Evolutionary conservation across 2,113 vertebrate species (phyloP), one percentile per base, ranked within the genome.

Genomic region (Callipepla squamata): DNA sequence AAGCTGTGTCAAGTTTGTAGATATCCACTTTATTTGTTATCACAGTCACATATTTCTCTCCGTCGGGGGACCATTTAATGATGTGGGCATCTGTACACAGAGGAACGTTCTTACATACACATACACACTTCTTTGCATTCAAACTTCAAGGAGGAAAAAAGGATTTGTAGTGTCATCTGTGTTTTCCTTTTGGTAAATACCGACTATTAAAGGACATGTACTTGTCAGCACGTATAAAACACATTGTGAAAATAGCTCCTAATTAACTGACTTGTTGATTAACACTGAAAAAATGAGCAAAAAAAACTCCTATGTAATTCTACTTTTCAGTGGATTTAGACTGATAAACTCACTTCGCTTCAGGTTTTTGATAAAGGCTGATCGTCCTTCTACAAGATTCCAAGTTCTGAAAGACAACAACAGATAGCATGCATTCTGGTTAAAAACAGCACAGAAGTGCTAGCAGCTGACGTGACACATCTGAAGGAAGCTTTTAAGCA

Each of bases 361-460:
- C 93, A 99, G 98, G 89, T 99, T 99, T 98, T 99, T 99, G 96
- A 99, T 98, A 93, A 99, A 99, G 25, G 99, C 99, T 18, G 98
- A 98, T 95, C 99, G 97, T 96, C 99, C 99, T 79, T 98, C 98
- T 59, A 98, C 97, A 70, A 99, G 98, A 97, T 99, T 99, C 99
- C 99, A 99, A 2, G 99, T 99, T 97, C 99, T 99, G 91, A 78
- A 98, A 97, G 80, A 97, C 36, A 97, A 80, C 48, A 94, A 72
- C 2, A 62, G 74, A 51, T 28, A 79, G 75, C 4, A 11, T 63
- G 14, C 36, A 67, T 45, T 76, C 63, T 38, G 8, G 32, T 93
- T 94, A 88, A 92, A 82, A 91, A 58, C 53, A 86, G 66, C 83
- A 44, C 7, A 76, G 65, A 92, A 76, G 40, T 67, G 32, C 23